phyloP scores from a whole-genome alignment of 35 echinoderm and acorn worm species.

The Apostichopus californicus region DNA sequence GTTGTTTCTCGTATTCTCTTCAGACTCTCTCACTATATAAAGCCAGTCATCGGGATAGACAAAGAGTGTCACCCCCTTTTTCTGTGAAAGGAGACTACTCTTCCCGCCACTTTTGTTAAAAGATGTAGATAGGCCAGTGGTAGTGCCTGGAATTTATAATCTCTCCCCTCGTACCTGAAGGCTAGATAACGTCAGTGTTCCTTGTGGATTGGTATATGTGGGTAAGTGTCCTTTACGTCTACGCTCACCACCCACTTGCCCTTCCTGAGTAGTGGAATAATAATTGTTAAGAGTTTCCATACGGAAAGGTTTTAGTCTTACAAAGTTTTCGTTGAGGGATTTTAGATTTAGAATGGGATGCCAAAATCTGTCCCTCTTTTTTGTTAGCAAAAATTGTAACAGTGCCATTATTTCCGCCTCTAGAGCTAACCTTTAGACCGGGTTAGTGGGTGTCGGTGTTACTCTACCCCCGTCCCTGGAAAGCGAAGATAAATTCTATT shows the following conservation, averaged over 20 bases:
- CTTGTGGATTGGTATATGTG: neutral
- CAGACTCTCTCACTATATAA: neutral
- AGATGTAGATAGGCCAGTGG: neutral
- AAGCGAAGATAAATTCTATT: no score
- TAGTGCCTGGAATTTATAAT: neutral
- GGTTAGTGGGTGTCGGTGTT: no score
- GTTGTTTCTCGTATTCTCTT: neutral
- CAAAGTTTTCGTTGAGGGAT: no score
- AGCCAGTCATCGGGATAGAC: constrained; percentile 47
- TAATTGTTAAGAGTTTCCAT: no score
- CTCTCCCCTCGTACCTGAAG: neutral
- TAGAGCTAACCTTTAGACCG: no score
- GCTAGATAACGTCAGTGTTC: neutral
- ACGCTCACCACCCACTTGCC: neutral
- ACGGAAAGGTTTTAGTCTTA: no score
- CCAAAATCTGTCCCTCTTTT: no score
- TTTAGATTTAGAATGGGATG: no score
- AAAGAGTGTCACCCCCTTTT: constrained; percentile 21
- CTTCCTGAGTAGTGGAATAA: no score
- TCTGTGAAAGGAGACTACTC: neutral
- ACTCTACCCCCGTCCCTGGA: no score
- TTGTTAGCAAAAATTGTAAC: no score
- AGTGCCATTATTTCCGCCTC: no score
- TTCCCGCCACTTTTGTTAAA: constrained; percentile 43
- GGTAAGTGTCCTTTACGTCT: neutral